Percentiles rank a stretch among this genome's conserved stretches.
These are phyloP conservation scores for Furcifer pardalis DNA, from an alignment of 2,797 vertebrate genomes.

Conservation along the genomic window DNA sequence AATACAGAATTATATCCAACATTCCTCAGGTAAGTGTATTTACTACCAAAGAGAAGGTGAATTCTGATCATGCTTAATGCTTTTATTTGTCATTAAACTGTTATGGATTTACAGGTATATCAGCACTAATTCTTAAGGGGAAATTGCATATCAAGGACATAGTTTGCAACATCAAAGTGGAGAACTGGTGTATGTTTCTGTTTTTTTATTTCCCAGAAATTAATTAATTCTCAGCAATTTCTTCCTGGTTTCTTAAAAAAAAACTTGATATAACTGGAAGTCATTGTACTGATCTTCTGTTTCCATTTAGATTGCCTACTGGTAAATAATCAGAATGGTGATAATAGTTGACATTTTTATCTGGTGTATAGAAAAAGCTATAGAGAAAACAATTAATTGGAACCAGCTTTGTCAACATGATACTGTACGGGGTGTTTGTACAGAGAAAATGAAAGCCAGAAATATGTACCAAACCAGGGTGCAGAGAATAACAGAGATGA, in stretches of 20 bases:
- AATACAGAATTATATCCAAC: conserved; percentile 79
- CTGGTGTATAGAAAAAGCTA: not conserved
- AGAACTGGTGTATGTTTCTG: not conserved
- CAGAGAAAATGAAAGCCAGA: not conserved
- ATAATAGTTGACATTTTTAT: not conserved
- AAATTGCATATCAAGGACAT: not conserved
- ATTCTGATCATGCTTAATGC: not conserved
- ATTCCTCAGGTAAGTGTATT: conserved; percentile 73
- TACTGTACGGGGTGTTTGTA: no score
- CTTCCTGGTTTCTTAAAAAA: not conserved
- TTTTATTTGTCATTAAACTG: accelerated
- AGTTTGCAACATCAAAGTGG: not conserved
- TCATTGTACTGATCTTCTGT: not conserved
- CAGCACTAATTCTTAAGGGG: not conserved
- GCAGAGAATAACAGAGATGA: no score
- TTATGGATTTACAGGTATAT: not conserved
- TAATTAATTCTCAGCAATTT: not conserved
- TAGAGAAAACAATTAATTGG: not conserved
- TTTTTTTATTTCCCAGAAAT: not conserved
- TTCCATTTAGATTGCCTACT: not conserved
- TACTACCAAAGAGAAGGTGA: not conserved
- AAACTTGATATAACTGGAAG: not conserved
- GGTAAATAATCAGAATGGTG: no score
- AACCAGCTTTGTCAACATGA: not conserved
- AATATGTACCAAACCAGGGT: not conserved